phyloP scores from a whole-genome alignment of 2,113 vertebrate species.

The Oxygymnocypris stewartii region DNA sequence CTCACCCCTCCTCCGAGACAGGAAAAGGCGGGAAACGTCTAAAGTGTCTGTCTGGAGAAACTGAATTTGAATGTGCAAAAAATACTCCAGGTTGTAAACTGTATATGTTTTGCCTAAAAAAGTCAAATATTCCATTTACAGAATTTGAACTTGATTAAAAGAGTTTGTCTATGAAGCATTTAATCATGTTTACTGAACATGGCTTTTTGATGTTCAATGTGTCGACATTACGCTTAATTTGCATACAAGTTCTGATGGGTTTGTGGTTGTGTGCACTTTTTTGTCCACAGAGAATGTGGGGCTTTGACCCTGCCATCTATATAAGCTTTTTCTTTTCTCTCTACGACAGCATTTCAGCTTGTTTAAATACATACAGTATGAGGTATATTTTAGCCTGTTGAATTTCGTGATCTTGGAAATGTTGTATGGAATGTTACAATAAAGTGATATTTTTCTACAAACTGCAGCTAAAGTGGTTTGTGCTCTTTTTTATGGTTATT shows the following conservation, averaged over 20 bases:
- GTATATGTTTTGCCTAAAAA: conserved; percentile 1
- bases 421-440: conserved; percentile 97
- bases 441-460: conserved; percentile 97
- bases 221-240: conserved; percentile 41
- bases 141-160: conserved; percentile 6
- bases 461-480: conserved; percentile 73
- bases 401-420: conserved; percentile 85
- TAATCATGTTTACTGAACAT: conserved; percentile 34
- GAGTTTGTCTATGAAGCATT: conserved; percentile 16
- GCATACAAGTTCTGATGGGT: conserved; percentile 30
- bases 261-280: conserved; percentile 50
- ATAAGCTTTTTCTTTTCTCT: conserved; percentile 57
- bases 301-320: conserved; percentile 55
- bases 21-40: not conserved
- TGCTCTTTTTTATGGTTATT: conserved; percentile 3
- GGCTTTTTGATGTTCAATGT: conserved; percentile 19
- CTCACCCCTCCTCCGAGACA: conserved; percentile 64
- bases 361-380: conserved; percentile 65
- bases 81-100: conserved; percentile 5
- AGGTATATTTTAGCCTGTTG: conserved; percentile 81
- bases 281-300: conserved; percentile 56
- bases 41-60: conserved; percentile 31
- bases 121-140: conserved; percentile 5
- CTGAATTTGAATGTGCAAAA: conserved; percentile 18
- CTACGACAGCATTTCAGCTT: conserved; percentile 66